Base-by-base conservation (phyloP, 2,113 vertebrate species). In the Chloropsis cyanopogon region DNA sequence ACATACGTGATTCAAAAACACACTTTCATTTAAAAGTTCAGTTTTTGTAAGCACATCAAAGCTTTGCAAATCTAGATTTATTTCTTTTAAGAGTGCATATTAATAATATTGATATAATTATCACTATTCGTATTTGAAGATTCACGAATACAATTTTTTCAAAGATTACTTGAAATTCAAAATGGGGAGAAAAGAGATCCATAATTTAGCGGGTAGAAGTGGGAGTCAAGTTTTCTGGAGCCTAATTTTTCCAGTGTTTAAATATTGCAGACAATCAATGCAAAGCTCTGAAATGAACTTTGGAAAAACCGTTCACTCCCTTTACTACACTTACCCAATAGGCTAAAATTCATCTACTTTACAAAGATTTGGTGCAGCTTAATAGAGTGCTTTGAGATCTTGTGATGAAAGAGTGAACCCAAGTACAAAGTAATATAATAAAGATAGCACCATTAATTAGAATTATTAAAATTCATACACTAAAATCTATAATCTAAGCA, bases 61-160 rank as follows among this genome's bases (percentile, higher is more conserved):
- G 57, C 63, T 90, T 93, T 82, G 71, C 71, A 97, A 96, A 95
- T 97, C 86, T 59, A 96, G 56, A 82, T 93, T 88, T 86, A 69
- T 72, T 93, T 71, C 65, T 91, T 94, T 91, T 94, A 96, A 72
- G 91, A 87, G 84, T 46, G 68, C 64, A 85, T 95, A 95, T 57
- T 95, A 97, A 94, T 84, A 90, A 44, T 90, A 96, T 95, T 93
- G 84, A 92, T 93, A 95, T 94, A 93, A 91, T 69, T 97, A 95
- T 93, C 77, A 59, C 71, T 94, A 94, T 46, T 37, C 64, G 39
- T 47, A 95, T 93, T 95, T 96, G 56, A 93, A 96, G 82, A 70
- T 47, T 88, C 76, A 41, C 10, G 4, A 96, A 95, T 49, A 93
- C 44, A 90, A 29, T 17, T 92, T 92, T 95, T 90, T 96, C 85